Base-by-base conservation (phyloP, 2,888 invertebrate species). In the Steromphala cineraria region DNA sequence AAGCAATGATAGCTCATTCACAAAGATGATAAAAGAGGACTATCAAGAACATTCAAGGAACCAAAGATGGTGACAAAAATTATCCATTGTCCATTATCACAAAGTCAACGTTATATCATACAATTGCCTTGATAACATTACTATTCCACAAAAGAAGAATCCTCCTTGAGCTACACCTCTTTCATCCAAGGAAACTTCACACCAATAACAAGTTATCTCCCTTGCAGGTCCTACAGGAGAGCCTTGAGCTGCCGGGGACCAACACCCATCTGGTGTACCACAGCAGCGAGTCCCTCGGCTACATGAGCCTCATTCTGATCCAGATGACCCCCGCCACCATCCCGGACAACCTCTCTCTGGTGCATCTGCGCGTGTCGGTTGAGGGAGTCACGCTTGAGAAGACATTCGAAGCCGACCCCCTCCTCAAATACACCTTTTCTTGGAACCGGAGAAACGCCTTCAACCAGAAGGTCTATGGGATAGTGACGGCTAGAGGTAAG, bases 371-470 rank as follows among this genome's bases (percentile, higher is more conserved):
- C 80, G 98, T 99, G 24, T 89, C 90, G 91, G 97, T 98, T 82
- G 98, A 98, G 94, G 99, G 99, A 5, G 97, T 97, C 0, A 94
- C 98, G 17, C 97, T 98, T 93, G 96, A 97, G 17, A 97, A 97
- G 93, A 96, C 96, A 0, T 98, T 99, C 93, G 99, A 99, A 94
- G 98, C 99, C 0, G 98, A 98, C 94, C 97, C 98, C 0, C 97
- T 98, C 92, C 94, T 99, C 82, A 97, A 97, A 78, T 98, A 98
- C 94, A 98, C 97, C 10, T 99, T 98, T 93, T 97, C 98, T 1
- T 99, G 99, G 99, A 98, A 98, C 94, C 97, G 98, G 93, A 95
- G 98, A 84, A 99, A 99, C 93, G 98, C 98, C 62, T 99, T 99
- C 94, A 97, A 97, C 91, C 98, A 99, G 94, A 98, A 98, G 94